These are phyloP conservation scores for Xanthia icteritia DNA, from an alignment of 2,888 invertebrate genomes.

Conservation along the genomic window DNA sequence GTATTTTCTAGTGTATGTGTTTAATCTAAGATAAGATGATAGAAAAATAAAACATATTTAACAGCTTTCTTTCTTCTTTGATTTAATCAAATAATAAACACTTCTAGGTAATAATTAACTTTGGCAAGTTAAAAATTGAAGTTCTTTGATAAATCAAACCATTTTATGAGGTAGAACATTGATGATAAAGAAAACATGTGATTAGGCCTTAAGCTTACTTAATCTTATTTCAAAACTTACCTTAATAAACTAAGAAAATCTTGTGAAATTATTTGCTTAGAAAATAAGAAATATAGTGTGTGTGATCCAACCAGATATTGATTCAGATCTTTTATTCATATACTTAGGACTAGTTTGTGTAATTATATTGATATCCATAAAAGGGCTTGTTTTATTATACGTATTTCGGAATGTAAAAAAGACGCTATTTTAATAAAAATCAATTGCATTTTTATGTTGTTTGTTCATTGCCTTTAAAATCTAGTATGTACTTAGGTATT, in stretches of 20 bases:
- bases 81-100: slow-evolving; percentile 51
- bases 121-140: slow-evolving; percentile 37
- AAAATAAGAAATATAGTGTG: slow-evolving; percentile 17
- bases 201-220: slow-evolving; percentile 49
- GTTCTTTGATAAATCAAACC: slow-evolving; percentile 37
- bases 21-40: neutral
- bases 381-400: slow-evolving; percentile 20
- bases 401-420: slow-evolving; percentile 44
- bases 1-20: neutral
- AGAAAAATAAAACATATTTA: slow-evolving; percentile 30
- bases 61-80: slow-evolving; percentile 30
- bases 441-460: slow-evolving; percentile 14
- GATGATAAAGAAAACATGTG: slow-evolving; percentile 26
- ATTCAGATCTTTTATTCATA: slow-evolving; percentile 30
- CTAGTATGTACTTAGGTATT: neutral
- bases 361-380: neutral
- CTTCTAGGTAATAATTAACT: slow-evolving; percentile 31
- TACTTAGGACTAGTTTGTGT: neutral
- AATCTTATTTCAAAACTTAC: slow-evolving; percentile 31
- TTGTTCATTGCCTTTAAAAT: slow-evolving; percentile 21
- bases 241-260: neutral
- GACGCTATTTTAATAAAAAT: slow-evolving; percentile 46
- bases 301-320: slow-evolving; percentile 36
- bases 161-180: slow-evolving; percentile 31
- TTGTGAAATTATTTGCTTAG: slow-evolving; percentile 19